Conservation (phyloP, 23 tunicate genomes). For the Botrylloides violaceus region DNA sequence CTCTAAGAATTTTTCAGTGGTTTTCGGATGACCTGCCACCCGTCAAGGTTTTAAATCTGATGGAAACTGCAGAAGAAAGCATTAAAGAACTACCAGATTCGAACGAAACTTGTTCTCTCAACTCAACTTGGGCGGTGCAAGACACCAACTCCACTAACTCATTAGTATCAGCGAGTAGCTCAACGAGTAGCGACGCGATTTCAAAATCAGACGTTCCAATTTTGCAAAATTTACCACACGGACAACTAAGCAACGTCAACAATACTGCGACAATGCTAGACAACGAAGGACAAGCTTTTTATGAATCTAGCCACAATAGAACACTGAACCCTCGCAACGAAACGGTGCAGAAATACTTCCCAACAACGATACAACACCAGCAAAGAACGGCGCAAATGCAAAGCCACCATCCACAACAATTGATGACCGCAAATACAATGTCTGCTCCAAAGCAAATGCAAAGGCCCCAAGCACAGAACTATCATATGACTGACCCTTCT, state of each 20-base stretch:
- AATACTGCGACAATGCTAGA: too few relatives aligned
- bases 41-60: background rate
- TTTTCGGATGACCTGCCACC: slow-evolving; percentile 23
- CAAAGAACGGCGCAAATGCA: background rate
- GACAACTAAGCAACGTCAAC: background rate
- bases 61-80: background rate
- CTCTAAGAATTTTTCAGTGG: slow-evolving; percentile 19
- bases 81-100: background rate
- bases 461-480: background rate
- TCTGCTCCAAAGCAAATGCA: background rate
- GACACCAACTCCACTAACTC: slow-evolving; percentile 1
- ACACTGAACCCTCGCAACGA: background rate
- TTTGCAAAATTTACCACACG: background rate
- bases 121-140: background rate
- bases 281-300: too few relatives aligned
- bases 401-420: background rate
- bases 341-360: background rate
- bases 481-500: background rate
- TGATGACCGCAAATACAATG: background rate
- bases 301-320: background rate
- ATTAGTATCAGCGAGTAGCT: too few relatives aligned
- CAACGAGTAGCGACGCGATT: too few relatives aligned
- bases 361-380: too few relatives aligned
- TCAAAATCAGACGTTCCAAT: too few relatives aligned
- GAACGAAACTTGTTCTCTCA: background rate